Conservation (phyloP, 2,113 vertebrate species). For the Hirundichthys speculiger region DNA sequence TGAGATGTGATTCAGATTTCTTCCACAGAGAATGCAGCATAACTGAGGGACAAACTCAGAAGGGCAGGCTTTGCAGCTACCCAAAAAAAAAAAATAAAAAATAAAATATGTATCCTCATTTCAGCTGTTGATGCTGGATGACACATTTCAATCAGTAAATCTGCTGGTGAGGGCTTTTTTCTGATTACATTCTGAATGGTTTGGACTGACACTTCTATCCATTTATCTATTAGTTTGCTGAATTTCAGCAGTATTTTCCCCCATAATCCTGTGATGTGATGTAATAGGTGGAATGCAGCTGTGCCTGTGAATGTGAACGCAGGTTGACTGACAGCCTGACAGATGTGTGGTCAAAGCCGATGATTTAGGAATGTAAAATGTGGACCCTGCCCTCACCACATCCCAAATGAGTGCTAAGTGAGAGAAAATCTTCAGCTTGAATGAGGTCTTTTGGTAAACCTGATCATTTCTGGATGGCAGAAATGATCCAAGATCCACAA, state of each 20-base stretch:
- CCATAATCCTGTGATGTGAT: slow-evolving; percentile 32
- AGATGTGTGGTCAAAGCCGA: slow-evolving; percentile 30
- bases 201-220: no score
- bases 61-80: not conserved
- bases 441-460: slow-evolving; percentile 1
- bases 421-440: slow-evolving; percentile 23
- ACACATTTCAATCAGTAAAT: no score
- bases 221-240: slow-evolving; percentile 25
- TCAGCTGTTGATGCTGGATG: slow-evolving; percentile 7
- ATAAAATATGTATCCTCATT: slow-evolving; percentile 7
- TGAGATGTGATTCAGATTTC: slow-evolving; percentile 20
- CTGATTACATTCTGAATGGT: no score
- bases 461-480: not conserved
- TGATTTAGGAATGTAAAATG: slow-evolving; percentile 16
- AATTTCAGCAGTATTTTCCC: slow-evolving; percentile 16
- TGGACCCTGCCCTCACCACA: no score
- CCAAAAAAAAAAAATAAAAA: not conserved
- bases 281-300: slow-evolving; percentile 22
- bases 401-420: slow-evolving; percentile 6
- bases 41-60: not conserved
- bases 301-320: not conserved
- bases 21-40: no score
- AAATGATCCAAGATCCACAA: not conserved
- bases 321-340: slow-evolving; percentile 22
- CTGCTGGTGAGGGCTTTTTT: no score